Base-by-base conservation (phyloP, 35 echinoderm and acorn worm genomes). In the Hemicentrotus pulcherrimus region DNA sequence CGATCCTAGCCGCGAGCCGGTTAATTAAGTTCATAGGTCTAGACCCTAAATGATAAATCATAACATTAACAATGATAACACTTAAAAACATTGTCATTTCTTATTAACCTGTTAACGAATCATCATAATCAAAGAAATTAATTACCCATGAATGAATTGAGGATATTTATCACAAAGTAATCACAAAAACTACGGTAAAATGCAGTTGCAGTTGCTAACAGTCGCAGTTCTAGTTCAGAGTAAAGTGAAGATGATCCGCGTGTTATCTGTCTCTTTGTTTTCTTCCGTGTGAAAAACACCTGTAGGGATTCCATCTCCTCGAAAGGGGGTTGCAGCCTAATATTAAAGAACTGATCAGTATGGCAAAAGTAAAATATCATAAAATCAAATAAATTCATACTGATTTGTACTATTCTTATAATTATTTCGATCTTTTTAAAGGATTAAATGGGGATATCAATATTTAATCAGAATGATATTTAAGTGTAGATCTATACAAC, bases 201-300 rank as follows among this genome's bases (percentile, higher is more conserved):
- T 28, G 18, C 18, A 78, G 19, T 28, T 0, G 19, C 22, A 22
- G 65, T 78, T 78, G 19, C 19, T 0, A 71, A 41, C 35, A 41
- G 0, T 50, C 8, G 13, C 48, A 10, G 48, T 50, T 50, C 8
- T 50, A 10, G 48, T 50, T 12, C 8, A 10, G 22, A 28, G 52
- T 59, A 6, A n/a, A 78, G 28, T 78, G 65, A 78, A 8, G 65
- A 78, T 78, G 65, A 78, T 15, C 65, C 65, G 65, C 65, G n/a
- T 78, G 65, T n/a, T 78, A 78, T 78, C 65, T 78, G 15, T 90
- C 19, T 19, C 32, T 90, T 90, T 32, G 32, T 90, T 89, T 90
- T 90, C 88, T 47, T 90, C 24, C 88, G 33, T 90, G 88, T 90
- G 19, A 90, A 13, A 33, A 86, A 86, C 86, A 86, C 24, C 86